phyloP scores from a whole-genome alignment of 2,797 vertebrate genomes.

The Lophotriccus pileatus region DNA sequence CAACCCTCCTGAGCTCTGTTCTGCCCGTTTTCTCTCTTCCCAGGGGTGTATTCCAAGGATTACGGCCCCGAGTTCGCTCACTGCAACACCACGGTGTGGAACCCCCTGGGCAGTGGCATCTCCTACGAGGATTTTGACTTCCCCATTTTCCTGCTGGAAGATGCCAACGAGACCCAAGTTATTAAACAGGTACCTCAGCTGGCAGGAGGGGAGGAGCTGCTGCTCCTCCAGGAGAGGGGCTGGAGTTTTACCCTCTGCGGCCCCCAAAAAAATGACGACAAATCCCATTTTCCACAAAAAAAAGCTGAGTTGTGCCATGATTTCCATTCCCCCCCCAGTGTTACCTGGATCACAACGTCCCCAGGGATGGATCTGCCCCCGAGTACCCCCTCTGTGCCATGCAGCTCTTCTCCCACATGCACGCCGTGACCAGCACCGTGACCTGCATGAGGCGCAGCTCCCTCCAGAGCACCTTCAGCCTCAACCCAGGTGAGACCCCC shows the following conservation, averaged over 20 bases:
- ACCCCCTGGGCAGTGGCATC: conserved; percentile 81
- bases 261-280: neutral
- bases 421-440: conserved; percentile 86
- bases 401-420: conserved; percentile 96
- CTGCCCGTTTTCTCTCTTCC: neutral
- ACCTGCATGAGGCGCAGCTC: conserved; percentile 93
- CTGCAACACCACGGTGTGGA: conserved; percentile 84
- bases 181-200: conserved; percentile 82
- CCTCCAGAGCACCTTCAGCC: conserved; percentile 85
- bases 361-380: conserved; percentile 73
- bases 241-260: neutral
- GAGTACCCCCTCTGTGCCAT: conserved; percentile 90
- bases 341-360: conserved; percentile 82
- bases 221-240: neutral
- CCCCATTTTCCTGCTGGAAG: conserved; percentile 90
- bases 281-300: neutral
- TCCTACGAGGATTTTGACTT: conserved; percentile 91
- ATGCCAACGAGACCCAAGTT: conserved; percentile 85
- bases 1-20: neutral
- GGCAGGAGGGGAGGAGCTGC: neutral
- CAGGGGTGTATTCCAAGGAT: conserved; percentile 84
- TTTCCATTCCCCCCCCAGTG: conserved; percentile 73
- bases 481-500: conserved; percentile 82
- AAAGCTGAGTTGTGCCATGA: no score
- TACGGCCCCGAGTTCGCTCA: conserved; percentile 83